A percentile compares a stretch with the other conserved stretches of the same genome.
Evolutionary conservation across 2,113 vertebrate genomes (phyloP).

Genomic region (Stegostoma tigrinum): DNA sequence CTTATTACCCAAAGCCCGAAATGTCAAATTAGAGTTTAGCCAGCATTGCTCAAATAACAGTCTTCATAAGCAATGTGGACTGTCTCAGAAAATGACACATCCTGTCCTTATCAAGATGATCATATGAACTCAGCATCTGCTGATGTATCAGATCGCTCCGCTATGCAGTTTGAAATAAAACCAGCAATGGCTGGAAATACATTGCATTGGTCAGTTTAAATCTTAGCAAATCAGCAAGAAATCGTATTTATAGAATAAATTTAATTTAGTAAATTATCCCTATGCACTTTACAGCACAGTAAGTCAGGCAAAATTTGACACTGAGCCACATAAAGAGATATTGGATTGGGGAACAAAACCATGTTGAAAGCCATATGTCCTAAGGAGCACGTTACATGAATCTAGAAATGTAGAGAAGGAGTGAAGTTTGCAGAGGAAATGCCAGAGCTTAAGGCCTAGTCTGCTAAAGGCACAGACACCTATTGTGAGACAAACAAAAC

Average conservation of each 20-base stretch:
- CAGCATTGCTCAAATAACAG: conserved; percentile 10
- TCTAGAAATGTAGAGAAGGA: neutral
- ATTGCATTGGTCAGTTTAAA: neutral
- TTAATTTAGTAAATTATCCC: neutral
- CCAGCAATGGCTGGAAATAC: neutral
- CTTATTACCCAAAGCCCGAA: neutral
- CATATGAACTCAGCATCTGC: neutral
- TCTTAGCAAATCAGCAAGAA: neutral
- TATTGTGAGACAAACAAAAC: neutral
- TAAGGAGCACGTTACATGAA: neutral
- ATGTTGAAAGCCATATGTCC: neutral
- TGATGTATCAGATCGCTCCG: neutral
- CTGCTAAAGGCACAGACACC: neutral
- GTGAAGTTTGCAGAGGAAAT: neutral
- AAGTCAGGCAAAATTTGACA: neutral
- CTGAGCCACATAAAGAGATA: neutral
- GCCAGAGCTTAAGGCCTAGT: neutral
- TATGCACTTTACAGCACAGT: neutral
- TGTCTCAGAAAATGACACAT: neutral
- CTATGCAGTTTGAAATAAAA: neutral
- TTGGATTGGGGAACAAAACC: neutral
- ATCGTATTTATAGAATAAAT: neutral
- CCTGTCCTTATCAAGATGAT: conserved; percentile 6
- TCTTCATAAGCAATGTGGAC: neutral
- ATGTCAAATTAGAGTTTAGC: conserved; percentile 6